Conservation (phyloP, 2,797 vertebrate species). For the Sebastes trivittatus region DNA sequence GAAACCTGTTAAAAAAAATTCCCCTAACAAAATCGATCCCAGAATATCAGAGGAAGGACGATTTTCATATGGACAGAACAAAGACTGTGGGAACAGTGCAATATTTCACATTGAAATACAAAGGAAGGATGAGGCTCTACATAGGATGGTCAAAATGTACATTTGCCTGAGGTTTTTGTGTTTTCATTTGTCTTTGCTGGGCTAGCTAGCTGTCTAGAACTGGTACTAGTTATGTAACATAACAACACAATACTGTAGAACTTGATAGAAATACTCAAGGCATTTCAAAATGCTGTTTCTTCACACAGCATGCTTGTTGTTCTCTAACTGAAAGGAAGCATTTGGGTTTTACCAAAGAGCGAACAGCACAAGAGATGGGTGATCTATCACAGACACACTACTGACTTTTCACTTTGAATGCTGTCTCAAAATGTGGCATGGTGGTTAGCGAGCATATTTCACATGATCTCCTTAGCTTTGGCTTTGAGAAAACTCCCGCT, state of each 20-base stretch:
- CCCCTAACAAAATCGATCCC: background rate
- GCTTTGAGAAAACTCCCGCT: constrained; percentile 56
- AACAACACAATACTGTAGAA: constrained; percentile 56
- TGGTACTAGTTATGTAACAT: constrained; percentile 57
- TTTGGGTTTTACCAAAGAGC: constrained; percentile 77
- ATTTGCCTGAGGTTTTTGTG: constrained; percentile 54
- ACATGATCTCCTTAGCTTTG: constrained; percentile 40
- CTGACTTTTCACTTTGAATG: constrained; percentile 65
- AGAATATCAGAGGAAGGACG: constrained; percentile 34
- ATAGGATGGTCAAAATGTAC: constrained; percentile 54
- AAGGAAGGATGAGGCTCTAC: constrained; percentile 47
- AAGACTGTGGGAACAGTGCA: constrained; percentile 81
- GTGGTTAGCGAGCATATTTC: constrained; percentile 50
- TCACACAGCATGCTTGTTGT: constrained; percentile 46
- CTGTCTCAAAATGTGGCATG: constrained; percentile 69
- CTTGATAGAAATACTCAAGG: constrained; percentile 32
- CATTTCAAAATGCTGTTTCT: constrained; percentile 55
- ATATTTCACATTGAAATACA: constrained; percentile 82
- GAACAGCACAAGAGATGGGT: constrained; percentile 55
- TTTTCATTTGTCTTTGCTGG: constrained; percentile 30
- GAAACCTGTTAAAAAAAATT: constrained; percentile 10
- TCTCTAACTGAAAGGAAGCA: constrained; percentile 41
- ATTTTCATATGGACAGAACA: constrained; percentile 62
- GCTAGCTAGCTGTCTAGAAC: constrained; percentile 57
- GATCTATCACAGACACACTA: constrained; percentile 64